Evolutionary conservation across 2,888 invertebrate species (phyloP).

Genomic region (Hypercompe scribonia): DNA sequence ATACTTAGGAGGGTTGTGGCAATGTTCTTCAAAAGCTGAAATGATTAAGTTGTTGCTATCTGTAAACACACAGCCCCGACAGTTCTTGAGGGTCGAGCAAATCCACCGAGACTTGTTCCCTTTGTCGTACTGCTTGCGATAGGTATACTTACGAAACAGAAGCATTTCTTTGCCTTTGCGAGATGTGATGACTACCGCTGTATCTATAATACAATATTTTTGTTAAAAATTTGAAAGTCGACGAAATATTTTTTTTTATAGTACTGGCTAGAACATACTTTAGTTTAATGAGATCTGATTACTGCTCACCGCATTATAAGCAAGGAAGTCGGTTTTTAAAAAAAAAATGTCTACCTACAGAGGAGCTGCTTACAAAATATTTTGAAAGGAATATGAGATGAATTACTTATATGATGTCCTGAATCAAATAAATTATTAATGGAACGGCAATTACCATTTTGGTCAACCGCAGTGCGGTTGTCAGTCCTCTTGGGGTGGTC

Average conservation of each 20-base stretch:
- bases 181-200: constrained; percentile 75
- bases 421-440: not conserved
- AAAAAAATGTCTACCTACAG: not conserved
- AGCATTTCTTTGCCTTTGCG: constrained; percentile 81
- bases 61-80: constrained; percentile 75
- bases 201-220: constrained; percentile 55
- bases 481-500: constrained; percentile 55
- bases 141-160: constrained; percentile 74
- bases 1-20: constrained; percentile 78
- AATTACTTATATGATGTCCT: not conserved
- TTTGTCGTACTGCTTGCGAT: constrained; percentile 74
- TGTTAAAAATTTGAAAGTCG: not conserved
- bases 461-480: constrained; percentile 44
- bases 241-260: not conserved
- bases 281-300: not conserved
- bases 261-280: not conserved
- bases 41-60: constrained; percentile 67
- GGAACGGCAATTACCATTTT: constrained; percentile 56
- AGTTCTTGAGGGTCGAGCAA: constrained; percentile 78
- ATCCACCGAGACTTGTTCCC: constrained; percentile 70
- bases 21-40: constrained; percentile 69
- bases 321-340: not conserved
- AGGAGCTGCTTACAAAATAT: not conserved
- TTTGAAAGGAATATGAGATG: not conserved
- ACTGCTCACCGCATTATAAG: too few relatives aligned